Conservation (phyloP, 2,113 vertebrate genomes). For the Pycnonotus jocosus region DNA sequence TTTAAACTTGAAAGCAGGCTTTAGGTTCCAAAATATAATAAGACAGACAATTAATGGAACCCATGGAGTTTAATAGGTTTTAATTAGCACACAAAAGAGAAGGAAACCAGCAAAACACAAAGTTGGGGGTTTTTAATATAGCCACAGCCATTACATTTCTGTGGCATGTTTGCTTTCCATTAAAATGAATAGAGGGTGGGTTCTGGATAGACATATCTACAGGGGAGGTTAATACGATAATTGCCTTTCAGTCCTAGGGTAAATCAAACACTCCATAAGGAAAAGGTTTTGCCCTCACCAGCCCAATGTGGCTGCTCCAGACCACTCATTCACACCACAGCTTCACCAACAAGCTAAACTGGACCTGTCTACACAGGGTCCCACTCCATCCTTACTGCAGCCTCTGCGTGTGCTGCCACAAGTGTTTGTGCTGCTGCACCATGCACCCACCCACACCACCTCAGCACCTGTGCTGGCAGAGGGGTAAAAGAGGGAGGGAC, state of each 20-base stretch:
- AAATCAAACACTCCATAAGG: background rate
- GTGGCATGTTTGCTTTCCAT: background rate
- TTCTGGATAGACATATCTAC: background rate
- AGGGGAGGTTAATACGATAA: background rate
- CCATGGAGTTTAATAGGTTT: background rate
- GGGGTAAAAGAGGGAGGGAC: background rate
- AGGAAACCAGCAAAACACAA: background rate
- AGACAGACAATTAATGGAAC: background rate
- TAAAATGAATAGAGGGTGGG: background rate
- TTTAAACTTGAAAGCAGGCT: background rate
- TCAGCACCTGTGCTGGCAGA: background rate
- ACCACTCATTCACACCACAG: background rate
- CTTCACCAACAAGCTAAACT: fast-evolving
- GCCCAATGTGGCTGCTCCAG: background rate
- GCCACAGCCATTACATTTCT: background rate
- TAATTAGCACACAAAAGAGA: background rate
- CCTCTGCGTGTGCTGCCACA: background rate
- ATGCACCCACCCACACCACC: background rate
- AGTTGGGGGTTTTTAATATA: background rate
- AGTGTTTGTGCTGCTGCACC: background rate
- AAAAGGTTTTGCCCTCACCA: background rate
- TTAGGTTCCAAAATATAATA: background rate
- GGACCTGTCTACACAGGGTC: background rate
- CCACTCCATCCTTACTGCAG: background rate
- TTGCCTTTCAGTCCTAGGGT: background rate